Percentiles rank a stretch among this genome's conserved stretches.
Conservation (phyloP, 1,140 invertebrate species). For the Sitodiplosis mosellana region DNA sequence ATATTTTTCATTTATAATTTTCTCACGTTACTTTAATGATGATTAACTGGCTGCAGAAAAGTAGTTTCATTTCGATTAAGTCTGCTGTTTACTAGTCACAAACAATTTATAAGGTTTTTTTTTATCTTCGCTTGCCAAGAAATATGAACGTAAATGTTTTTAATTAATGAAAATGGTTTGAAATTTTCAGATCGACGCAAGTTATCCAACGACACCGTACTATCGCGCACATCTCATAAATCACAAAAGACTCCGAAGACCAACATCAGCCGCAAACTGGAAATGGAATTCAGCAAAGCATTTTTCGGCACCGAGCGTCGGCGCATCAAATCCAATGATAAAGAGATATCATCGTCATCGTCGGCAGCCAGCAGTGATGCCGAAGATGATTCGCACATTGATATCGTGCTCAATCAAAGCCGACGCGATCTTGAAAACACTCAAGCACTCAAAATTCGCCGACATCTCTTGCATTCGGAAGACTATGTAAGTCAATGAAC, state of each 20-base stretch:
- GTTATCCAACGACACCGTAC: neutral
- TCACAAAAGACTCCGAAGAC: neutral
- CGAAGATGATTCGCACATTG: conserved; percentile 18
- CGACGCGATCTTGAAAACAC: conserved; percentile 20
- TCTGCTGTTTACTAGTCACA: too few relatives aligned
- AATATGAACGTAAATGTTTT: too few relatives aligned
- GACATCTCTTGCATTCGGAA: conserved; percentile 20
- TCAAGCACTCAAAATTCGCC: conserved; percentile 19
- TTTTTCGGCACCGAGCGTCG: neutral
- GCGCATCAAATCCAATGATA: conserved; percentile 10
- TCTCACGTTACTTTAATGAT: too few relatives aligned
- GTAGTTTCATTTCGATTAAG: too few relatives aligned
- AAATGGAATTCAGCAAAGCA: conserved; percentile 20
- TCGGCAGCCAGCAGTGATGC: conserved; percentile 17
- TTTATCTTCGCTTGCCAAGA: too few relatives aligned
- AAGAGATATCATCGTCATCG: conserved; percentile 12
- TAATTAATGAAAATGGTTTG: too few relatives aligned
- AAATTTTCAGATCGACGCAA: too few relatives aligned
- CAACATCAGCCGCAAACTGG: conserved; percentile 15
- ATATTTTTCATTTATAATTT: too few relatives aligned
- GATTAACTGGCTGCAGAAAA: too few relatives aligned
- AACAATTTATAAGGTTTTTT: too few relatives aligned
- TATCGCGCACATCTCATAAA: neutral
- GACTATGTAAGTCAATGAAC: conserved; percentile 20
- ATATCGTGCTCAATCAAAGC: conserved; percentile 20